Conservation (phyloP, 2,888 invertebrate genomes). For the Drosophila flavopinicola region DNA sequence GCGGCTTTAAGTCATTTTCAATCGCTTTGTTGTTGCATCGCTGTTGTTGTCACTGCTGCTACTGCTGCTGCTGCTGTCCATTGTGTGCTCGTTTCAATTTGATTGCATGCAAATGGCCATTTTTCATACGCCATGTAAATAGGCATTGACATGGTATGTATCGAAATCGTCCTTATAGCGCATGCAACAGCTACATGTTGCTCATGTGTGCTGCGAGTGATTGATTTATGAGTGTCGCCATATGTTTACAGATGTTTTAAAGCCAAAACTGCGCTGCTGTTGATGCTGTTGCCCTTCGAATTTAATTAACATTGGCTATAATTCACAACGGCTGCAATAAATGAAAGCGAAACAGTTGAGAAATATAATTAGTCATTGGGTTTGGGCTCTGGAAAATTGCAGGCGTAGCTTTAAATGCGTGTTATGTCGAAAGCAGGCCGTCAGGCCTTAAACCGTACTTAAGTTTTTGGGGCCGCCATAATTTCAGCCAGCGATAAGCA, state of each 20-base stretch:
- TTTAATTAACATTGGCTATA: constrained; percentile 60
- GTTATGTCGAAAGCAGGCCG: constrained; percentile 23
- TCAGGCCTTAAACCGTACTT: constrained; percentile 61
- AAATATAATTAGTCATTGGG: constrained; percentile 68
- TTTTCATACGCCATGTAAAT: constrained; percentile 73
- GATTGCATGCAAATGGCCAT: constrained; percentile 63
- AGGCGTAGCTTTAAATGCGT: constrained; percentile 22
- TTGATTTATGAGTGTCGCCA: constrained; percentile 56
- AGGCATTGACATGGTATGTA: constrained; percentile 67
- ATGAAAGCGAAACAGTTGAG: constrained; percentile 28
- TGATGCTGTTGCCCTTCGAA: constrained; percentile 18
- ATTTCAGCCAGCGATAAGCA: constrained; percentile 68
- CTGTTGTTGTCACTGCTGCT: constrained; percentile 18
- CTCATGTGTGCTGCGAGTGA: constrained; percentile 21
- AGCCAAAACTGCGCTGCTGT: constrained; percentile 4
- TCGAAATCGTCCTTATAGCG: constrained; percentile 21
- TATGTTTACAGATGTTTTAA: constrained; percentile 3
- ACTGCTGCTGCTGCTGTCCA: constrained; percentile 27
- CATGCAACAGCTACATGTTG: constrained; percentile 60
- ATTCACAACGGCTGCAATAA: constrained; percentile 54
- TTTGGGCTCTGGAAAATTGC: constrained; percentile 32
- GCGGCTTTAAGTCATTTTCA: constrained; percentile 69
- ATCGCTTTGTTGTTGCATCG: constrained; percentile 29
- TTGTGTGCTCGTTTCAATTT: constrained; percentile 49
- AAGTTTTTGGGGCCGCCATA: constrained; percentile 51